A percentile compares a stretch with the other conserved stretches of the same genome.
Evolutionary conservation across 2,888 invertebrate genomes (phyloP).

Genomic region (Stegana nigrithorax): DNA sequence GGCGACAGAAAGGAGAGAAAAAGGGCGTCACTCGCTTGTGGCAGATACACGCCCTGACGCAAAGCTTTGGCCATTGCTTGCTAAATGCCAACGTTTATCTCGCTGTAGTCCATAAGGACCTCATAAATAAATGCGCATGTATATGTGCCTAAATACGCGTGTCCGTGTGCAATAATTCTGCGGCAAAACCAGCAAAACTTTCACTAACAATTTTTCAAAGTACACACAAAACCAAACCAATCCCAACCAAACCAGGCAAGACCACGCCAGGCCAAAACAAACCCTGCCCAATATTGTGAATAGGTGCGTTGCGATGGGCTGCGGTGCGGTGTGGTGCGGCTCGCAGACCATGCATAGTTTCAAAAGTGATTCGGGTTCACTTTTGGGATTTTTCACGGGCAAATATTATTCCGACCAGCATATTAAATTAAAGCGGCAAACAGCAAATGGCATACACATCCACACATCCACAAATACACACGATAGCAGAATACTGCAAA

Average conservation of each 20-base stretch:
- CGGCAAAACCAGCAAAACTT: conserved; percentile 37
- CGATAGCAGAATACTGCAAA: conserved; percentile 12
- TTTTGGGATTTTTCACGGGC: background rate
- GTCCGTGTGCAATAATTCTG: conserved; percentile 37
- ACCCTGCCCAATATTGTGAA: conserved; percentile 14
- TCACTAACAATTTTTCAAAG: conserved; percentile 7
- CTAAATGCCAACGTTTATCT: conserved; percentile 55
- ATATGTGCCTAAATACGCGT: background rate
- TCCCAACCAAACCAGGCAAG: too few species aligned
- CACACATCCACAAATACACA: conserved; percentile 5
- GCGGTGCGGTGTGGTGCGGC: too few species aligned
- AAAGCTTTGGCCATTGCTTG: conserved; percentile 10
- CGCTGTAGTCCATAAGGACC: conserved; percentile 56
- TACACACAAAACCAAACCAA: too few species aligned
- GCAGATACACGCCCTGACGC: background rate
- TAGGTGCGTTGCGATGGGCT: conserved; percentile 6
- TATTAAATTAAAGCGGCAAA: conserved; percentile 61
- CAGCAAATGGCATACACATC: conserved; percentile 24
- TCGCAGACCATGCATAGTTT: conserved; percentile 54
- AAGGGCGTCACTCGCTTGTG: background rate
- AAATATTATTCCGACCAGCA: conserved; percentile 42
- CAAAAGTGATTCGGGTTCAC: conserved; percentile 61
- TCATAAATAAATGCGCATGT: conserved; percentile 51
- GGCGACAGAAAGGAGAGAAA: too few species aligned
- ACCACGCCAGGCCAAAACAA: background rate